phyloP scores from a whole-genome alignment of 2,888 invertebrate genomes.

The Taphrorychus bicolor region DNA sequence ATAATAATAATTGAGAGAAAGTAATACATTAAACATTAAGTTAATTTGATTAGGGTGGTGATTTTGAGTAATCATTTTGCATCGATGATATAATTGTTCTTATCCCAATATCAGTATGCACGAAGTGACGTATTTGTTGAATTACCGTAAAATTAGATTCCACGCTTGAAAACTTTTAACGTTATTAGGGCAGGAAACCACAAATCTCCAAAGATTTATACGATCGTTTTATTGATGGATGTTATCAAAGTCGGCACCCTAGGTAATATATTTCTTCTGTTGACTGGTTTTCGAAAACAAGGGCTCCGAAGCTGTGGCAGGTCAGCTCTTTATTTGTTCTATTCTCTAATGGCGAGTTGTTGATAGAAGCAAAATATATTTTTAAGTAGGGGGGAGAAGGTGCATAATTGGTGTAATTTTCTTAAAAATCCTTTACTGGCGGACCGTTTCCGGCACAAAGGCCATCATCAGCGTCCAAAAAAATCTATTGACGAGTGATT shows the following conservation, averaged over 20 bases:
- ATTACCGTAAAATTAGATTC: not conserved
- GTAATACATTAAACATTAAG: too few species aligned
- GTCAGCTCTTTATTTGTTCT: conserved; percentile 34
- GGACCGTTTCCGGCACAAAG: too few species aligned
- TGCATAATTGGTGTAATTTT: too few species aligned
- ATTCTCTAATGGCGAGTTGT: not conserved
- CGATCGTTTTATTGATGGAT: conserved; percentile 39
- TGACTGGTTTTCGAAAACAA: conserved; percentile 32
- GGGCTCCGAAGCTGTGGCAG: conserved; percentile 18
- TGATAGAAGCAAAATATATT: conserved; percentile 3
- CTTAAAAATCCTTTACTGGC: too few species aligned
- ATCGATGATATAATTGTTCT: too few species aligned
- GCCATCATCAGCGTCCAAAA: too few species aligned
- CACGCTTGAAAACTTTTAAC: conserved; percentile 12
- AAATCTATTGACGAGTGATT: too few species aligned
- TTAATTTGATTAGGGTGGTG: too few species aligned
- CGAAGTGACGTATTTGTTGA: not conserved
- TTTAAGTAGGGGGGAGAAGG: too few species aligned
- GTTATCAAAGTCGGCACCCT: conserved; percentile 35
- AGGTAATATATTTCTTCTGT: conserved; percentile 35
- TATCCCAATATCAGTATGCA: too few species aligned
- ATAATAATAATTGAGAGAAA: too few species aligned
- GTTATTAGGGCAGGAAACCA: conserved; percentile 24
- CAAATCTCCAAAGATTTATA: conserved; percentile 35
- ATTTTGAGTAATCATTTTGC: too few species aligned